These are phyloP conservation scores for Epistrophe grossulariae DNA, from an alignment of 2,888 invertebrate genomes.

Conservation along the genomic window DNA sequence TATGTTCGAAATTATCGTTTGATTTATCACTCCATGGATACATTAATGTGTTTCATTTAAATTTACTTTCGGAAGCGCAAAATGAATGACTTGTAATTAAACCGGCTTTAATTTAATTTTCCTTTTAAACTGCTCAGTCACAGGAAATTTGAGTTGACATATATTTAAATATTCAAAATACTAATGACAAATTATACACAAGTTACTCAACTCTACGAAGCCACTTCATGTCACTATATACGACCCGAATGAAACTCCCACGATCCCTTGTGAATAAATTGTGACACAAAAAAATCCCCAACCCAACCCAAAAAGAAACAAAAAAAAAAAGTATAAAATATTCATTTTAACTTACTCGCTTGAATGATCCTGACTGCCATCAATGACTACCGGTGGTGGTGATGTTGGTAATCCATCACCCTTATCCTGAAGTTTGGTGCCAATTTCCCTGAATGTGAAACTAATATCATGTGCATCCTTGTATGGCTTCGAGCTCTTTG, in stretches of 20 bases:
- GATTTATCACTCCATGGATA: no score
- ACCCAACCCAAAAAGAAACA: neutral
- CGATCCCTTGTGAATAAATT: slow-evolving; percentile 41
- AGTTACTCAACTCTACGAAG: neutral
- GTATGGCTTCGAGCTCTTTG: slow-evolving; percentile 81
- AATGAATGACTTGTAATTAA: neutral
- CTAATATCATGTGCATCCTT: slow-evolving; percentile 82
- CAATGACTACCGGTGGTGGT: slow-evolving; percentile 44
- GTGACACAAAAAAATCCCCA: neutral
- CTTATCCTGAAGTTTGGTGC: slow-evolving; percentile 61
- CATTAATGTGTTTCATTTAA: no score
- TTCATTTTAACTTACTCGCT: slow-evolving; percentile 71
- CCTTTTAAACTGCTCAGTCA: neutral
- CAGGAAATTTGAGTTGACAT: neutral
- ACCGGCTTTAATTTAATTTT: neutral
- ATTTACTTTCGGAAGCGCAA: neutral
- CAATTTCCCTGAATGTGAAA: slow-evolving; percentile 83
- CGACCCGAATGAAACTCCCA: slow-evolving; percentile 54
- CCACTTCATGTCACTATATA: neutral
- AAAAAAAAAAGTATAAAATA: slow-evolving; percentile 13
- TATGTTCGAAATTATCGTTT: no score
- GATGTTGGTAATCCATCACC: slow-evolving; percentile 63
- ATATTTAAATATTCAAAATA: neutral
- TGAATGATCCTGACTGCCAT: slow-evolving; percentile 61
- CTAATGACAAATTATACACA: neutral